Evolutionary conservation across 2,797 vertebrate species (phyloP).

Genomic region (Aulostomus chinensis): DNA sequence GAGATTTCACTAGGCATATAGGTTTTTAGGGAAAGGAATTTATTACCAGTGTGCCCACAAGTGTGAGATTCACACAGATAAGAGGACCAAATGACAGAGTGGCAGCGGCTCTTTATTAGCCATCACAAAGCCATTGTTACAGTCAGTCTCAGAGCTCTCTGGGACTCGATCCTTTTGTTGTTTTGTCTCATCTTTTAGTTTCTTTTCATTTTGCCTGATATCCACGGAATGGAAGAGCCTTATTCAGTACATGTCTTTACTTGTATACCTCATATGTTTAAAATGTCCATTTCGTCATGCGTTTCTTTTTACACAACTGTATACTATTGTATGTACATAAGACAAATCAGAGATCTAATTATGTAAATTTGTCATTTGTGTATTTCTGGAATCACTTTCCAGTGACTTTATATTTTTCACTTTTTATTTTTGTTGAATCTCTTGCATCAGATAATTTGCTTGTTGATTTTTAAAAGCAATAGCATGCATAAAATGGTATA

Average conservation of each 20-base stretch:
- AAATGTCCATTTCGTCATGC: slow-evolving; percentile 67
- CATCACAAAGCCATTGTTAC: slow-evolving; percentile 83
- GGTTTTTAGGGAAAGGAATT: slow-evolving; percentile 58
- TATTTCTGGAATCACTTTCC: slow-evolving; percentile 74
- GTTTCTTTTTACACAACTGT: slow-evolving; percentile 81
- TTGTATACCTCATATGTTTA: slow-evolving; percentile 93
- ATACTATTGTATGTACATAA: slow-evolving; percentile 83
- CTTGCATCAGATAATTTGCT: slow-evolving; percentile 82
- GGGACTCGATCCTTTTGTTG: slow-evolving; percentile 67
- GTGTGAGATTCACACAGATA: slow-evolving; percentile 71
- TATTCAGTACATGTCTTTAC: slow-evolving; percentile 93
- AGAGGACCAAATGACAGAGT: slow-evolving; percentile 77
- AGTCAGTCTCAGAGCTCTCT: slow-evolving; percentile 75
- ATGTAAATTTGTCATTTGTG: slow-evolving; percentile 78
- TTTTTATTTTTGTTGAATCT: slow-evolving; percentile 69
- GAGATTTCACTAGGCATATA: slow-evolving; percentile 87
- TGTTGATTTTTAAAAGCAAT: slow-evolving; percentile 94
- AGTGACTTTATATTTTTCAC: slow-evolving; percentile 51
- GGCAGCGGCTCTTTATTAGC: slow-evolving; percentile 77
- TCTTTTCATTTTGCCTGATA: slow-evolving; percentile 80
- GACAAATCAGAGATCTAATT: slow-evolving; percentile 70
- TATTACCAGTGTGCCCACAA: slow-evolving; percentile 75
- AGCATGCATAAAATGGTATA: slow-evolving; percentile 93
- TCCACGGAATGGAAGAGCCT: slow-evolving; percentile 89
- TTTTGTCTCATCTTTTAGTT: slow-evolving; percentile 75